A percentile compares a stretch with the other conserved stretches of the same genome.
Evolutionary conservation across 35 echinoderm and acorn worm genomes (phyloP).

Genomic region (Strongylocentrotus purpuratus): DNA sequence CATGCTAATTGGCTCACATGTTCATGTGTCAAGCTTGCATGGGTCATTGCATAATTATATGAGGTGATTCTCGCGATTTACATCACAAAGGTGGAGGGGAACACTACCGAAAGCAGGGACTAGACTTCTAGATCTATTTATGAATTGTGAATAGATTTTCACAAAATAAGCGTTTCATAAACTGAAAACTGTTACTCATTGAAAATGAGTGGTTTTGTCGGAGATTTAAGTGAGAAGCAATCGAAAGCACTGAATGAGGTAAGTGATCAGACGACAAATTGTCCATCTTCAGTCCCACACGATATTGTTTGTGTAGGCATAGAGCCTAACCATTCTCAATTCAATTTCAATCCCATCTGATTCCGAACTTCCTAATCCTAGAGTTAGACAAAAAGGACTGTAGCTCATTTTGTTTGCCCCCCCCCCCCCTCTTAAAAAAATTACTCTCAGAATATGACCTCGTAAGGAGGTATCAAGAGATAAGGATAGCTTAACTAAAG

Average conservation of each 20-base stretch:
- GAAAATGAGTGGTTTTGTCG: constrained; percentile 22
- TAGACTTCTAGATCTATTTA: too few relatives aligned
- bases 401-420: too few relatives aligned
- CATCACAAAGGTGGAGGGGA: neutral
- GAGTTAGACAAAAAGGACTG: too few relatives aligned
- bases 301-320: neutral
- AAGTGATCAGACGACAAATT: constrained; percentile 27
- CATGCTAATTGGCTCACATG: too few relatives aligned
- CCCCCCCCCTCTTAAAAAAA: too few relatives aligned
- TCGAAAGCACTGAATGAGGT: constrained; percentile 1
- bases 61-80: neutral
- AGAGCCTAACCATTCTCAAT: neutral
- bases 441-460: neutral
- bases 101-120: neutral
- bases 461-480: neutral
- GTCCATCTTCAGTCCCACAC: neutral
- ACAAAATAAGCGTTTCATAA: neutral
- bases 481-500: neutral
- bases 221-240: constrained; percentile 11
- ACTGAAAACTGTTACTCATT: neutral
- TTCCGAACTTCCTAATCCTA: too few relatives aligned
- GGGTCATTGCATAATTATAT: neutral
- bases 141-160: neutral
- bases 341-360: neutral
- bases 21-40: neutral